Evolutionary conservation across 2,113 vertebrate genomes (phyloP), one percentile per base, ranked within the genome.

Genomic region (Oryzias curvinotus): DNA sequence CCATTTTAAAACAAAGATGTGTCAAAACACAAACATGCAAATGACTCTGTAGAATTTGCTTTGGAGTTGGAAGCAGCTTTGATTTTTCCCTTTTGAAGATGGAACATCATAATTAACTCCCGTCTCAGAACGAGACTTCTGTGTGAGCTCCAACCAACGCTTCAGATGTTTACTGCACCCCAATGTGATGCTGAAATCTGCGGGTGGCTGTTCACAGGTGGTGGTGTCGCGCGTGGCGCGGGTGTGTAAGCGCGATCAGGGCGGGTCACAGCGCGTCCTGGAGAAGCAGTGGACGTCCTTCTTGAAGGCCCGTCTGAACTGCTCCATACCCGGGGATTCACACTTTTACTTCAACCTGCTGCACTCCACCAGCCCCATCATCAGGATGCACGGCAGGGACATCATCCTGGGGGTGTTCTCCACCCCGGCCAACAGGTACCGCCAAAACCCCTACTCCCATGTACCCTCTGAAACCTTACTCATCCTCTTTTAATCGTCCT

Each of bases 251-350:
- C 93, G 93, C 0, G 97, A 99, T 45, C 89, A 93, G 85, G 97
- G 97, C 0, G 97, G 97, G 1, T 99, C 96, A 0, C 96, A 96
- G 59, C 84, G 97, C 0, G 96, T 99, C 52, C 89, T 99, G 77
- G 97, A 99, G 89, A 98, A 97, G 86, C 97, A 99, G 85, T 99
- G 96, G 95, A 98, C 96, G 0, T 98, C 97, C 1, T 99, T 98
- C 87, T 91, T 99, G 69, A 99, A 99, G 85, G 95, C 96, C 0
- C 92, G 96, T 4, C 93, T 99, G 62, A 99, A 99, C 91, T 99
- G 97, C 88, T 99, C 97, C 0, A 93, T 99, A 62, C 96, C 97
- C 0, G 97, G 97, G 0, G 96, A 99, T 57, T 95, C 96, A 0
- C 96, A 98, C 78, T 99, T 99, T 90, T 99, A 99, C 87, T 99